A percentile compares a stretch with the other conserved stretches of the same genome.
These are phyloP conservation scores for Philaethria dido DNA, from an alignment of 2,888 invertebrate genomes.

Conservation along the genomic window DNA sequence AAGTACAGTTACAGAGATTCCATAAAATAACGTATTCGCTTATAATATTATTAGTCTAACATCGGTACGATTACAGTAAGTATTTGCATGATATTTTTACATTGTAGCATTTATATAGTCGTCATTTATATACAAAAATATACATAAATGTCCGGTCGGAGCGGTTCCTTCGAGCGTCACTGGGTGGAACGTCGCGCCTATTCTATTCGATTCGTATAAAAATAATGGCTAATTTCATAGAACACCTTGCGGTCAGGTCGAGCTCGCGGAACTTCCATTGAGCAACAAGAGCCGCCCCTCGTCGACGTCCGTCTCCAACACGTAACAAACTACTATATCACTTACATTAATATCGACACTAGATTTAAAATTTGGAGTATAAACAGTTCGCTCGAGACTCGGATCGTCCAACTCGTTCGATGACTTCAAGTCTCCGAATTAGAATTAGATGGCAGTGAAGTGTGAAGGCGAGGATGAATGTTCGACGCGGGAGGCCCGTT, in stretches of 20 bases:
- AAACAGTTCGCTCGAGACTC: slow-evolving; percentile 13
- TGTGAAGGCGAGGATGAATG: background rate
- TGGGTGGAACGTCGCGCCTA: slow-evolving; percentile 47
- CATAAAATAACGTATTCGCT: slow-evolving; percentile 70
- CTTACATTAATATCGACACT: slow-evolving; percentile 19
- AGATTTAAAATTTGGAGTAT: slow-evolving; percentile 15
- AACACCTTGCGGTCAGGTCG: slow-evolving; percentile 51
- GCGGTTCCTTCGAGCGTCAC: slow-evolving; percentile 50
- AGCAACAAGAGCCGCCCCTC: slow-evolving; percentile 34
- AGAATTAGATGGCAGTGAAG: slow-evolving; percentile 3
- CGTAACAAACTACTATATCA: slow-evolving; percentile 1
- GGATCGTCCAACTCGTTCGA: background rate
- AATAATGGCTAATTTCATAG: slow-evolving; percentile 65
- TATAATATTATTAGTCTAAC: slow-evolving; percentile 54
- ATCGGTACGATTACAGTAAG: slow-evolving; percentile 62
- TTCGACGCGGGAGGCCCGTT: slow-evolving; percentile 12
- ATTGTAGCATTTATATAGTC: slow-evolving; percentile 69
- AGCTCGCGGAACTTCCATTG: slow-evolving; percentile 48
- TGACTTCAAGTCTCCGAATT: background rate
- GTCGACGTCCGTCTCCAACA: background rate
- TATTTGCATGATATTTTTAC: slow-evolving; percentile 73
- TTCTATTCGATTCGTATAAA: slow-evolving; percentile 61
- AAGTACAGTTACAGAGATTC: slow-evolving; percentile 80
- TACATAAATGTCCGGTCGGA: slow-evolving; percentile 73
- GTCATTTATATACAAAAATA: slow-evolving; percentile 82